These are phyloP conservation scores for Platycheirus rosarum DNA, from an alignment of 2,888 invertebrate species.

Conservation along the genomic window DNA sequence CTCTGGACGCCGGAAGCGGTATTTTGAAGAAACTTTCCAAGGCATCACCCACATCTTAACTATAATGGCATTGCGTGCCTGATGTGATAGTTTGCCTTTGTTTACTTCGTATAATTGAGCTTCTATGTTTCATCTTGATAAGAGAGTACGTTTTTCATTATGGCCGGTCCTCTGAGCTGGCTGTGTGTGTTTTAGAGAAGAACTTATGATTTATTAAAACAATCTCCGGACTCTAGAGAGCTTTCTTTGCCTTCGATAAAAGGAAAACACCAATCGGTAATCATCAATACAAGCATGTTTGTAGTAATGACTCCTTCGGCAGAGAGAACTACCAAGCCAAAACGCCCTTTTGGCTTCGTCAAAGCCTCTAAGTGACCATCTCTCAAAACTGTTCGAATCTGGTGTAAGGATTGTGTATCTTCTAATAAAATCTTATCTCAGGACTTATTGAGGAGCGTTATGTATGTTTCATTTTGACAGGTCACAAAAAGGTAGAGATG, in stretches of 20 bases:
- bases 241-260: neutral
- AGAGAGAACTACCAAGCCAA: neutral
- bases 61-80: constrained; percentile 14
- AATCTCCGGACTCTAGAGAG: constrained; percentile 1
- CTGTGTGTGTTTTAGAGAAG: neutral
- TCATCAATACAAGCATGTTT: constrained; percentile 7
- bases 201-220: constrained; percentile 19
- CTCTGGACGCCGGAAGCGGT: constrained; percentile 39
- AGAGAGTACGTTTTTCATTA: neutral
- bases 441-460: constrained; percentile 8
- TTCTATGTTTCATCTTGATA: constrained; percentile 21
- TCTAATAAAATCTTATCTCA: constrained; percentile 9
- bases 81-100: constrained; percentile 34
- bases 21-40: constrained; percentile 59
- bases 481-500: constrained; percentile 10
- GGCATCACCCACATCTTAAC: constrained; percentile 37
- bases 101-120: constrained; percentile 39
- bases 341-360: neutral
- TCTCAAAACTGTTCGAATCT: constrained; percentile 6
- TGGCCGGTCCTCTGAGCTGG: too few species aligned
- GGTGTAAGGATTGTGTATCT: neutral
- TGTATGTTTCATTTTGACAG: constrained; percentile 13
- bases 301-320: neutral
- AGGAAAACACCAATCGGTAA: constrained; percentile 18
- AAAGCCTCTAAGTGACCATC: too few species aligned